phyloP scores from a whole-genome alignment of 2,113 vertebrate species.

The Pollimyrus isidori region DNA sequence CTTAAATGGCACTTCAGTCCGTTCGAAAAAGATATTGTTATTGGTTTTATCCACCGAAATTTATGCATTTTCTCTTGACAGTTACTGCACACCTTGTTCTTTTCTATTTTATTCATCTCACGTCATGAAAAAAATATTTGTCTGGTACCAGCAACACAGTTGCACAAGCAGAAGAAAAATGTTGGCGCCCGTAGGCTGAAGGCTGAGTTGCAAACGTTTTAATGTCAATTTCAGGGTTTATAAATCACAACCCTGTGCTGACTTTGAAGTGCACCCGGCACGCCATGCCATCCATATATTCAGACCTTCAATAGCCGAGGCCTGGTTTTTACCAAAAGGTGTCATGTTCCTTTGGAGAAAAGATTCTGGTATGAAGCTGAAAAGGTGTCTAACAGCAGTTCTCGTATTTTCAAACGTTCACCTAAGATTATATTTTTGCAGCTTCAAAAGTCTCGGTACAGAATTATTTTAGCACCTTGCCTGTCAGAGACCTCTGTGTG shows the following conservation, averaged over 20 bases:
- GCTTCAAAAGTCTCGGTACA: neutral
- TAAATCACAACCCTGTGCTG: neutral
- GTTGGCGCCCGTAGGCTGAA: neutral
- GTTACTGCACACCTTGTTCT: neutral
- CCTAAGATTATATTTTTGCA: neutral
- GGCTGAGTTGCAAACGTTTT: neutral
- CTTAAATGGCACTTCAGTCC: neutral
- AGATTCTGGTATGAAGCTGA: neutral
- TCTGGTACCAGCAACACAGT: neutral
- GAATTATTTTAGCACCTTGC: neutral
- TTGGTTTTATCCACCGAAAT: neutral
- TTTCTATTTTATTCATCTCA: neutral
- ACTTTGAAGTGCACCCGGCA: neutral
- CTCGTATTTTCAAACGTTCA: neutral
- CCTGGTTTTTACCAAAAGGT: neutral
- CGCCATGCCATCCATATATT: neutral
- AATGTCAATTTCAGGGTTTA: neutral
- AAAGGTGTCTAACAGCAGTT: neutral
- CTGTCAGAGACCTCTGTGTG: neutral
- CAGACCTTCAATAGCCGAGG: neutral
- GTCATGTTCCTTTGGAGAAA: neutral
- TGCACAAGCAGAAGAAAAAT: neutral
- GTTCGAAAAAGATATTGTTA: neutral
- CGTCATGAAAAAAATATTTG: neutral
- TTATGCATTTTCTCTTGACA: neutral